Conservation (phyloP, 2,888 invertebrate genomes). For the Apodemia mormo region DNA sequence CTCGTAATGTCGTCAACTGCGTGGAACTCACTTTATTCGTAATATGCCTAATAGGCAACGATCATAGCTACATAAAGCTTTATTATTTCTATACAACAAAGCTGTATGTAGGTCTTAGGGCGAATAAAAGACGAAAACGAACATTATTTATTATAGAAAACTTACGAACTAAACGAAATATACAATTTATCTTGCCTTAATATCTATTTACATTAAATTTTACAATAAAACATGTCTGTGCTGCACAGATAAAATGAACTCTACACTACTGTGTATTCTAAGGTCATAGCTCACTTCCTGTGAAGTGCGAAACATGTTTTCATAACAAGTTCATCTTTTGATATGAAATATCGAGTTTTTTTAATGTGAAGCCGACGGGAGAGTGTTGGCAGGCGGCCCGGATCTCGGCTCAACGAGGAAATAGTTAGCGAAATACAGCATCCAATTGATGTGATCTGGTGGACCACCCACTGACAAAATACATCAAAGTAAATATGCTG, state of each 20-base stretch:
- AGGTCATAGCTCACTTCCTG: slow-evolving; percentile 1
- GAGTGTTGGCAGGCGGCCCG: background rate
- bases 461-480: background rate
- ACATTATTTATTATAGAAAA: too few species aligned
- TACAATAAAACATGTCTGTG: too few species aligned
- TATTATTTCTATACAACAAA: too few species aligned
- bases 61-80: too few species aligned
- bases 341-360: slow-evolving; percentile 15
- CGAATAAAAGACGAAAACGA: too few species aligned
- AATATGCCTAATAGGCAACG: too few species aligned
- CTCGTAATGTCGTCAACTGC: too few species aligned
- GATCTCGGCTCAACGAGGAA: background rate
- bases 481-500: background rate
- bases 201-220: too few species aligned
- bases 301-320: slow-evolving; percentile 16
- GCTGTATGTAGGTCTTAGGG: too few species aligned
- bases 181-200: too few species aligned
- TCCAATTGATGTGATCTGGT: background rate
- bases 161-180: too few species aligned
- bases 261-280: background rate
- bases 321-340: slow-evolving; percentile 16
- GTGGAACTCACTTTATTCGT: too few species aligned
- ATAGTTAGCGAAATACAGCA: background rate
- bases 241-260: background rate
- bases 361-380: background rate